phyloP scores from a whole-genome alignment of 2,888 invertebrate species.

The Drosophila paranaensis region DNA sequence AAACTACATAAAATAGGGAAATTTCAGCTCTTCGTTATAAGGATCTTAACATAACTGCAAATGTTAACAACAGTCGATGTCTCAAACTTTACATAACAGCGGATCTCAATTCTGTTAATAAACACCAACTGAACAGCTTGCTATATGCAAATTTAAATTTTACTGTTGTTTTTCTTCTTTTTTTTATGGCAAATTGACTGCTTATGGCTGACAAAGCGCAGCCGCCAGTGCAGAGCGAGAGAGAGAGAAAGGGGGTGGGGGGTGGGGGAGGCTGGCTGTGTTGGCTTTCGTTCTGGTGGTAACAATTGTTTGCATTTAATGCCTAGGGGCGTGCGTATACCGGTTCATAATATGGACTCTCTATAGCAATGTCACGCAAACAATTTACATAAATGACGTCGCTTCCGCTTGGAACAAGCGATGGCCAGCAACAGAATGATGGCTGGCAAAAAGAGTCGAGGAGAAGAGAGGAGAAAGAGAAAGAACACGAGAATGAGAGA shows the following conservation, averaged over 20 bases:
- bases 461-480: constrained; percentile 11
- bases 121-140: background rate
- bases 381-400: constrained; percentile 81
- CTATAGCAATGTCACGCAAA: constrained; percentile 78
- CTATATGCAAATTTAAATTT: constrained; percentile 33
- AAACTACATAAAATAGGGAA: background rate
- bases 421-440: constrained; percentile 24
- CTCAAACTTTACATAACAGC: background rate
- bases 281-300: constrained; percentile 4
- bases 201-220: constrained; percentile 56
- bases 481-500: constrained; percentile 44
- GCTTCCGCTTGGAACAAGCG: constrained; percentile 63
- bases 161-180: constrained; percentile 14
- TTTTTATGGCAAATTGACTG: constrained; percentile 32
- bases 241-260: background rate
- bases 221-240: constrained; percentile 29
- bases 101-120: background rate
- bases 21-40: background rate
- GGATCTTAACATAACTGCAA: background rate
- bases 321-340: constrained; percentile 54
- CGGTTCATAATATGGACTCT: constrained; percentile 58
- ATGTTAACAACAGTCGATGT: background rate
- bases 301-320: constrained; percentile 54
- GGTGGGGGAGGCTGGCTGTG: background rate
- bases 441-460: constrained; percentile 20